phyloP scores from a whole-genome alignment of 1,140 invertebrate species.

The Coenobita brevimanus region DNA sequence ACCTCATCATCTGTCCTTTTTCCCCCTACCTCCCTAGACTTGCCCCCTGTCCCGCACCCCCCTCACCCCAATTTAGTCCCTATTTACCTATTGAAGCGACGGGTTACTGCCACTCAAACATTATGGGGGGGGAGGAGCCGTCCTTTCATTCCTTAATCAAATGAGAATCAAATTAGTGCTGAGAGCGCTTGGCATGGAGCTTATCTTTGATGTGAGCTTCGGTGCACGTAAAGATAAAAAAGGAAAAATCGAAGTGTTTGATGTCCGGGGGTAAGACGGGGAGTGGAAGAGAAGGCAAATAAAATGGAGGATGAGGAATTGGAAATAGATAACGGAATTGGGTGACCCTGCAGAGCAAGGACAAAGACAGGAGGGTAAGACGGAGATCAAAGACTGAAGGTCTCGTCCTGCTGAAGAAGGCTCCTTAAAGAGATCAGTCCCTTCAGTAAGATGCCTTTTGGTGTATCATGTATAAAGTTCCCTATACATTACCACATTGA shows the following conservation, averaged over 20 bases:
- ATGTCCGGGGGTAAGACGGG: not conserved
- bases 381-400: too few species aligned
- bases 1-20: not conserved
- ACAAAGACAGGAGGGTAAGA: too few species aligned
- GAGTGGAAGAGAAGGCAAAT: not conserved
- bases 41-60: not conserved
- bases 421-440: too few species aligned
- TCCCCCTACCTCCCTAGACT: not conserved
- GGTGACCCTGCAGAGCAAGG: too few species aligned
- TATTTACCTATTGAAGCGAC: slow-evolving; percentile 30
- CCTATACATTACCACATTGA: too few species aligned
- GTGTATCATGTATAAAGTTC: too few species aligned
- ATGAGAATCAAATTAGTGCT: slow-evolving; percentile 40
- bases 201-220: slow-evolving; percentile 25
- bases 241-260: slow-evolving; percentile 6
- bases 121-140: slow-evolving; percentile 6
- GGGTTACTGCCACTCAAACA: slow-evolving; percentile 38
- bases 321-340: too few species aligned
- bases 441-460: too few species aligned
- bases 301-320: not conserved
- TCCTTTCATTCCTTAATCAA: slow-evolving; percentile 38
- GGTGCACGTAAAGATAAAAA: not conserved
- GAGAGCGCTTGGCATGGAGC: not conserved
- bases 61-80: not conserved
- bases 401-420: too few species aligned